These are phyloP conservation scores for Papilio glaucus DNA, from an alignment of 1,140 invertebrate species.

Conservation along the genomic window DNA sequence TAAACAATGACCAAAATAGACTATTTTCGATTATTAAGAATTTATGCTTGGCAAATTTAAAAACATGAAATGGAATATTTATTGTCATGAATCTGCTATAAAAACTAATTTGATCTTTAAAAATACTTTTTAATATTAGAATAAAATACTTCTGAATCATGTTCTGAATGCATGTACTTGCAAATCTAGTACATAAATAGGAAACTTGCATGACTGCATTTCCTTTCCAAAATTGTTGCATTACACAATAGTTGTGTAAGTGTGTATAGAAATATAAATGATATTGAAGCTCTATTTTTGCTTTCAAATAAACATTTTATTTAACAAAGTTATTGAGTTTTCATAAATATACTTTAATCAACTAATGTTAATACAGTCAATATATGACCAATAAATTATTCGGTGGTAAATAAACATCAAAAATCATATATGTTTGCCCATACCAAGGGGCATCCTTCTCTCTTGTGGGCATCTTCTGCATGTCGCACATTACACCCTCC, in stretches of 20 bases:
- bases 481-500: slow-evolving; percentile 70
- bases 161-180: neutral
- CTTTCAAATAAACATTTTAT: neutral
- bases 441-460: slow-evolving; percentile 79
- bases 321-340: neutral
- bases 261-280: neutral
- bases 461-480: slow-evolving; percentile 78
- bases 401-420: neutral
- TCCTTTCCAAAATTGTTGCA: slow-evolving; percentile 24
- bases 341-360: slow-evolving; percentile 33
- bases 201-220: slow-evolving; percentile 21
- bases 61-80: too few relatives aligned
- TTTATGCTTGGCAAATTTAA: neutral
- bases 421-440: slow-evolving; percentile 45
- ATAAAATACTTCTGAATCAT: neutral
- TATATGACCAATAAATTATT: too few relatives aligned
- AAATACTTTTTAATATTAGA: neutral
- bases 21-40: neutral
- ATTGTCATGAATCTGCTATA: neutral
- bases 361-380: too few relatives aligned
- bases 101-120: neutral
- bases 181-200: neutral
- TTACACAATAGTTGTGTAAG: slow-evolving; percentile 1
- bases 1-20: neutral
- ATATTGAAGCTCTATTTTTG: neutral